phyloP scores from a whole-genome alignment of 30 jellyfish, hydroid and myxozoan genomes.

The Aurelia aurita region DNA sequence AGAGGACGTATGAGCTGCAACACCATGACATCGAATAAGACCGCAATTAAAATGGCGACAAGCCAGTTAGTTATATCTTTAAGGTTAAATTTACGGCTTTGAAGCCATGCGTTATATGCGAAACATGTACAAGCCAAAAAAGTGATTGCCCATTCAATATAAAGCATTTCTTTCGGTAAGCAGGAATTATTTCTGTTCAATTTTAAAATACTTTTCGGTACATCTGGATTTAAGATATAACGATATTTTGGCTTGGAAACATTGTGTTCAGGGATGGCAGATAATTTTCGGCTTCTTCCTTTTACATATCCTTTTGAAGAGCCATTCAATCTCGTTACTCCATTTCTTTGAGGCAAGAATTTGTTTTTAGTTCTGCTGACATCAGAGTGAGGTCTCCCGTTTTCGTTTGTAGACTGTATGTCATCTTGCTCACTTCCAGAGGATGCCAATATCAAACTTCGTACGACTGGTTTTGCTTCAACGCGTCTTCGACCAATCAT shows the following conservation, averaged over 20 bases:
- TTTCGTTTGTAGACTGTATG: neutral
- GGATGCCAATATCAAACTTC: neutral
- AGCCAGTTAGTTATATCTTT: neutral
- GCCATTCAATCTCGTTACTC: neutral
- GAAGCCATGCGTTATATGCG: neutral
- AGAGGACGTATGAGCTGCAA: neutral
- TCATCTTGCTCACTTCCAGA: neutral
- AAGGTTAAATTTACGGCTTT: neutral
- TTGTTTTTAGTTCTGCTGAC: neutral
- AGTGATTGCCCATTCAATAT: neutral
- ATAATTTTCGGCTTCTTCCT: neutral
- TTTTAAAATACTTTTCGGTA: neutral
- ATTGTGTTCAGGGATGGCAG: slow-evolving; percentile 13
- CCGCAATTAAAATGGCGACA: neutral
- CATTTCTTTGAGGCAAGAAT: neutral
- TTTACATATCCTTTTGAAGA: neutral
- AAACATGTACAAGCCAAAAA: neutral
- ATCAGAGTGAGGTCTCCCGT: neutral
- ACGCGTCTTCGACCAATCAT: neutral
- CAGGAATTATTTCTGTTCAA: neutral
- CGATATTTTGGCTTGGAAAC: neutral
- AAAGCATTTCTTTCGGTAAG: neutral
- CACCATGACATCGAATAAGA: neutral
- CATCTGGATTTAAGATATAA: neutral
- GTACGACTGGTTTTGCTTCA: neutral